These are phyloP conservation scores for Stegodyphus dumicola DNA, from an alignment of 1,140 invertebrate species.

Conservation along the genomic window DNA sequence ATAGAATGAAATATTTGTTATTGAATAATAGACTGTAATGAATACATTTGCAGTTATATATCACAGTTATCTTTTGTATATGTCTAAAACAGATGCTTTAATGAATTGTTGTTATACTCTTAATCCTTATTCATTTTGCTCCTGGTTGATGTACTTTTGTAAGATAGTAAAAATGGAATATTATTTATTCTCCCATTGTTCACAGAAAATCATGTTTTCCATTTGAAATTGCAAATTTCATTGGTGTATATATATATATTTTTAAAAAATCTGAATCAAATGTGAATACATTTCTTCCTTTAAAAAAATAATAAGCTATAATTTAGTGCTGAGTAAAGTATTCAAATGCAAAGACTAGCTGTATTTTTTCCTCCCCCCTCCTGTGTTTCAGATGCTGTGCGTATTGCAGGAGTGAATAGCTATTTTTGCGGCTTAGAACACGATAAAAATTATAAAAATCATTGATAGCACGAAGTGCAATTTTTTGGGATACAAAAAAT, in stretches of 20 bases:
- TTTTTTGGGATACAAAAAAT: too few species aligned
- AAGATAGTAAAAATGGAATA: constrained; percentile 15
- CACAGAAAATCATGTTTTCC: constrained; percentile 35
- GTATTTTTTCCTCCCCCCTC: background rate
- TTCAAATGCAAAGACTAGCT: constrained; percentile 7
- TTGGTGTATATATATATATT: constrained; percentile 50
- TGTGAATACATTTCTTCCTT: constrained; percentile 54
- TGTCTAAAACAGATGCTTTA: background rate
- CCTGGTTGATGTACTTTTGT: constrained; percentile 15
- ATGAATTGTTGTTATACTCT: background rate
- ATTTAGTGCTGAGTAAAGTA: constrained; percentile 54
- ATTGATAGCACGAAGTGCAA: too few species aligned
- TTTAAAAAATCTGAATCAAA: constrained; percentile 48
- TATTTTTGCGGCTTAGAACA: too few species aligned
- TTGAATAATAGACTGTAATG: background rate
- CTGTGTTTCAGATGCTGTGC: too few species aligned
- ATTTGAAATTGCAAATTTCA: constrained; percentile 51
- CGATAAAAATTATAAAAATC: too few species aligned
- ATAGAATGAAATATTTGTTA: background rate
- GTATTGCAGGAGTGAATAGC: too few species aligned
- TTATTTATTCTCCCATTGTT: constrained; percentile 42
- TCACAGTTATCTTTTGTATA: constrained; percentile 1
- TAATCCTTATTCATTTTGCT: constrained; percentile 1
- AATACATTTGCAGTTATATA: background rate
- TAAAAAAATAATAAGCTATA: constrained; percentile 42